These are phyloP conservation scores for Caenorhabditis sp. DNA, from an alignment of 2,888 invertebrate genomes.

Conservation along the genomic window DNA sequence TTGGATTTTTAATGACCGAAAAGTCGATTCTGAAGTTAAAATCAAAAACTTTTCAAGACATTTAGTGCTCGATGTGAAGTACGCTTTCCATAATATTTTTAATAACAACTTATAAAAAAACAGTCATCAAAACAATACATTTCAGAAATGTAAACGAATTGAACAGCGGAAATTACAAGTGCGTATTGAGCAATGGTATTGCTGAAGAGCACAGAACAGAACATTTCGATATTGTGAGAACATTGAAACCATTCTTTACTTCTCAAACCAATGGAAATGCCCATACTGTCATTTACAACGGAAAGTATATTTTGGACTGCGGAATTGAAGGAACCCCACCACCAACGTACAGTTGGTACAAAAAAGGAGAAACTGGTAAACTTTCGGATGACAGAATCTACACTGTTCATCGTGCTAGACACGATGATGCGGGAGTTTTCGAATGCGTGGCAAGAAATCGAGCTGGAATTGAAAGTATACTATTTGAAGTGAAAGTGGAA, in stretches of 20 bases:
- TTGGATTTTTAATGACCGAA: too few relatives aligned
- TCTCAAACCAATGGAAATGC: neutral
- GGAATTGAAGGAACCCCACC: slow-evolving; percentile 43
- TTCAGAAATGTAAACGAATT: slow-evolving; percentile 30
- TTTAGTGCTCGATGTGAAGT: too few relatives aligned
- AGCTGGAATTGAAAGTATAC: slow-evolving; percentile 90
- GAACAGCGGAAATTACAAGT: slow-evolving; percentile 46
- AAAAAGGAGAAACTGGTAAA: slow-evolving; percentile 23
- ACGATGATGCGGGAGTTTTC: slow-evolving; percentile 87
- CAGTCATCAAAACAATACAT: too few relatives aligned
- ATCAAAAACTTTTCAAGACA: too few relatives aligned
- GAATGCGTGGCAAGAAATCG: slow-evolving; percentile 87
- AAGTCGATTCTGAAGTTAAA: too few relatives aligned
- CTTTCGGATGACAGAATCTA: neutral
- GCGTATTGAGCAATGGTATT: slow-evolving; percentile 14
- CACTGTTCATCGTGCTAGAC: slow-evolving; percentile 35
- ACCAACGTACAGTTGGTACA: slow-evolving; percentile 50
- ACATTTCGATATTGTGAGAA: slow-evolving; percentile 32
- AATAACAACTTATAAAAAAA: too few relatives aligned
- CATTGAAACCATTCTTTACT: neutral
- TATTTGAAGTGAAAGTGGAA: slow-evolving; percentile 32
- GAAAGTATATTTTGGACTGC: slow-evolving; percentile 24
- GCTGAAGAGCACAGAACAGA: slow-evolving; percentile 9
- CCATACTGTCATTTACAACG: slow-evolving; percentile 19
- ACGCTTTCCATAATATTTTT: too few relatives aligned